Evolutionary conservation across 1,140 invertebrate species (phyloP), one percentile per base, ranked within the genome.

Genomic region (Eriosoma lanigerum): DNA sequence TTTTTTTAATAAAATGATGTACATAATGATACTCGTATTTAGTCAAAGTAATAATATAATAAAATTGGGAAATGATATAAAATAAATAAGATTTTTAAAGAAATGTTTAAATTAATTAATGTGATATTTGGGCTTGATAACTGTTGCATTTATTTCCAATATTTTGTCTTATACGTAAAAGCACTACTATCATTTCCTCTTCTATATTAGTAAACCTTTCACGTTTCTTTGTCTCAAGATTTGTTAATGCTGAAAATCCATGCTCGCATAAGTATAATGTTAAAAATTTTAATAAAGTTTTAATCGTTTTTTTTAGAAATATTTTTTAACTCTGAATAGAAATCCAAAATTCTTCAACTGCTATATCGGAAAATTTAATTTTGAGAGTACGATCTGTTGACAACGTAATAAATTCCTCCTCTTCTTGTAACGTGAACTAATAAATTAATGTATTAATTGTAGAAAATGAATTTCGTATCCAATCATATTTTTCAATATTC

Each of bases 281-380:
- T 38, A 8, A 38, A 38, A 38, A 38, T 38, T 38, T 3, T 38
- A 38, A 38, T 38, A 38, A 4, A 38, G 8, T 38, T 38, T 38
- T 38, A 38, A 38, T 38, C 32, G 32, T 4, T 38, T 38, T 38
- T n/a, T 38, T 38, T 8, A 38, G 32, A 38, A 38, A 4, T 38
- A 38, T 17, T 60, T 60, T 60, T 60, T 8, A 26, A 60, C 21
- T 60, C 56, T 60, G 56, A 60, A 60, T 26, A 26, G 56, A 60
- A 60, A 60, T 60, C 24, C 56, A 60, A 60, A 60, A 26, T 60
- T 60, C 24, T 60, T 60, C 56, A 26, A 60, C 56, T 9, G 56
- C 26, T 60, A 60, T 60, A 26, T 60, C 56, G 56, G 56, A 60
- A 60, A 60, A 60, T 26, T 60, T 60, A 21, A 26, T 60, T 60